Percentiles rank a stretch among this genome's conserved stretches.
phyloP scores from a whole-genome alignment of 1,140 invertebrate species.

The Tetraneura akinire region DNA sequence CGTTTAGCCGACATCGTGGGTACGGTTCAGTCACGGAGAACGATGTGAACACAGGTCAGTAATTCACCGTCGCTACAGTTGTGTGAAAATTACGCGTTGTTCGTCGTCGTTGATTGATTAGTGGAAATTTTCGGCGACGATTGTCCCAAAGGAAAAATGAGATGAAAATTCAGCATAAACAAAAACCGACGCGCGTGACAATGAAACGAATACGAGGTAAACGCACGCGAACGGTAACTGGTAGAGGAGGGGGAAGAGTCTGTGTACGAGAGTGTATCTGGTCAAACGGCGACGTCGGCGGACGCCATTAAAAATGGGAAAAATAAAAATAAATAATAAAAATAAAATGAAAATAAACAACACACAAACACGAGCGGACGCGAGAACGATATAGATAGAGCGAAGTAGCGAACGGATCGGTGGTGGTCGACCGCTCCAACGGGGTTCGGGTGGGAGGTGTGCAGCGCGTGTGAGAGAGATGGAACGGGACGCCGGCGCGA shows the following conservation, averaged over 20 bases:
- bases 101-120: too few species aligned
- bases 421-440: neutral
- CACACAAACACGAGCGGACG: neutral
- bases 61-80: too few species aligned
- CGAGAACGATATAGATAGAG: neutral
- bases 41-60: neutral
- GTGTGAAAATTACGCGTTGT: too few species aligned
- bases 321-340: too few species aligned
- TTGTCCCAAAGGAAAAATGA: too few species aligned
- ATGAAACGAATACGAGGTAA: too few species aligned
- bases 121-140: too few species aligned
- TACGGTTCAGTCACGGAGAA: neutral
- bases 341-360: neutral
- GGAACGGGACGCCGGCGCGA: conserved; percentile 18
- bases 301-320: conserved; percentile 45
- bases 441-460: neutral
- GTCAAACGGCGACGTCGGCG: conserved; percentile 12
- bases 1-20: conserved; percentile 40
- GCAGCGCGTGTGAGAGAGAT: neutral
- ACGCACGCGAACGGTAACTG: too few species aligned
- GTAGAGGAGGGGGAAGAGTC: neutral
- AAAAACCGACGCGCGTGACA: too few species aligned
- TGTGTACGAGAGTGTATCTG: conserved; percentile 2
- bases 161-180: too few species aligned
- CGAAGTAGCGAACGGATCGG: neutral